Evolutionary conservation across 92 coral and sea anemone genomes (phyloP), one percentile per base, ranked within the genome.

Genomic region (Siderastrea siderea): DNA sequence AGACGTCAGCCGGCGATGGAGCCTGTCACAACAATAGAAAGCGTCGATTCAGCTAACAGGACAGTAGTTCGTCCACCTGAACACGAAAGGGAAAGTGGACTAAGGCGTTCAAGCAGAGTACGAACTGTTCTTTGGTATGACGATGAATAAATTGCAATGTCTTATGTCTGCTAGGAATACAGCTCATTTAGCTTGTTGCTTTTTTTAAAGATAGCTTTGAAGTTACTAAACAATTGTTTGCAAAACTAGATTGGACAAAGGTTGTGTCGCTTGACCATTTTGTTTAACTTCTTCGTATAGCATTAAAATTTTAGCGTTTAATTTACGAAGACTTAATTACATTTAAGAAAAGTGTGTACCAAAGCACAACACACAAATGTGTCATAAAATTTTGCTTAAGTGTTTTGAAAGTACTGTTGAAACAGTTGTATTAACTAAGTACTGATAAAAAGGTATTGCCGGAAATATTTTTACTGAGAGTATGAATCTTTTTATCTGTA

Each of bases 61-160:
- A 78, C 83, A 45, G 82, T 78, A 78, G 71, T 78, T 78, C 71
- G 83, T 78, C 71, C 71, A 78, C 54, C 45, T 78, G 83, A 78
- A 78, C 59, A 62, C 44, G 83, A 78, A 78, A 44, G 71, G 45
- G 59, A 63, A 78, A 78, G 83, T 78, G 83, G 2, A 78, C 82
- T 61, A 46, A 69, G 63, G 79, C 81, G 52, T n/a, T 77, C 81
- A 57, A 77, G 81, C 69, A 77, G 68, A 77, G 67, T 77, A 59
- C 68, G 68, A 77, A 77, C 81, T 77, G 81, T 77, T 9, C 81
- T 77, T 77, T 77, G 81, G 81, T 77, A 59, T 58, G 68, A 76
- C 67, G 80, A 58, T 19, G 81, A 4, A 43, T 77, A 77, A 77
- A 77, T 57, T 77, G 66, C 1, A 7, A 77, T 77, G 69, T 47